phyloP scores from a whole-genome alignment of 1,140 invertebrate species.

The Bombus superbus region DNA sequence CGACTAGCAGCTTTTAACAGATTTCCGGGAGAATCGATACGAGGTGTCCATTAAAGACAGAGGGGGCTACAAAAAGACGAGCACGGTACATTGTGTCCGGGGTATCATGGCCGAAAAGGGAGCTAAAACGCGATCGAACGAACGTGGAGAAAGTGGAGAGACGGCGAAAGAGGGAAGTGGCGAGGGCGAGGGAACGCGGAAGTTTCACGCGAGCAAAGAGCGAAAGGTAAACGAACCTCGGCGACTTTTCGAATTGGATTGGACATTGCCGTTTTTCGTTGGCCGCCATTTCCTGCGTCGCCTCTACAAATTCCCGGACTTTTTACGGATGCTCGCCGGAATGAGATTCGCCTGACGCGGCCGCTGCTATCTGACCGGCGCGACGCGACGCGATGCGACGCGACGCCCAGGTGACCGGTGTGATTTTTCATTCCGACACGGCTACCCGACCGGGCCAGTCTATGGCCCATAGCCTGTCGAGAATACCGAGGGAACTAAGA shows the following conservation, averaged over 20 bases:
- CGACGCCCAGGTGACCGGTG: conserved; percentile 2
- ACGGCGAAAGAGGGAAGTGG: too few species aligned
- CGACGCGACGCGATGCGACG: neutral
- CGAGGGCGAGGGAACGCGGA: neutral
- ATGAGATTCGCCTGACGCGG: conserved; percentile 33
- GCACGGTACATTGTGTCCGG: neutral
- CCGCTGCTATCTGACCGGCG: neutral
- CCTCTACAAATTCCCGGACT: conserved; percentile 36
- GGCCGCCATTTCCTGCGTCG: conserved; percentile 24
- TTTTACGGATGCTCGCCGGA: conserved; percentile 34
- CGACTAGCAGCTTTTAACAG: neutral
- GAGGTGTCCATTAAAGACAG: conserved; percentile 10
- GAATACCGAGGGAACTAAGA: neutral
- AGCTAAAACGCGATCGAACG: neutral
- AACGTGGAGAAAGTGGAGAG: neutral
- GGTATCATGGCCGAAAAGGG: neutral
- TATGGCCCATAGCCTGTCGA: neutral
- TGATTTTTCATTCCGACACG: conserved; percentile 35
- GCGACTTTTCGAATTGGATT: conserved; percentile 29
- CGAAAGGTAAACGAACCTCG: conserved; percentile 38
- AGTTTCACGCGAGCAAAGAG: neutral
- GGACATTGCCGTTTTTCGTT: conserved; percentile 30
- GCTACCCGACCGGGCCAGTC: neutral
- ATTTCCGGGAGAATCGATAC: neutral
- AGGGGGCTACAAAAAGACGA: neutral